Percentiles rank a stretch among this genome's conserved stretches.
Evolutionary conservation across 2,888 invertebrate species (phyloP).

Genomic region (Acronicta alni): DNA sequence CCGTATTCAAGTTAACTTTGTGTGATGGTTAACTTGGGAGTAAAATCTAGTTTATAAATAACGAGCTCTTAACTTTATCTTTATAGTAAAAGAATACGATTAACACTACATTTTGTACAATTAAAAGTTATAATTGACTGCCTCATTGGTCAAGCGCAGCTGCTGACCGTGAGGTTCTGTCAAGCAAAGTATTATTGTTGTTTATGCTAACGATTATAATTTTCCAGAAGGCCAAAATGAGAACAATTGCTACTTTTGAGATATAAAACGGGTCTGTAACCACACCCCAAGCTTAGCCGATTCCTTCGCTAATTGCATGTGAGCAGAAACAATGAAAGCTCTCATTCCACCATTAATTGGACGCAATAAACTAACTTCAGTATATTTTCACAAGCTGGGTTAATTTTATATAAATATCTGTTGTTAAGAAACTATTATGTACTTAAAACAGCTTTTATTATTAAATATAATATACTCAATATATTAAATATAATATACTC

Average conservation of each 20-base stretch:
- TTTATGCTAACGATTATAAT: no score
- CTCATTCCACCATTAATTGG: conserved; percentile 52
- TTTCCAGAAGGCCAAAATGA: no score
- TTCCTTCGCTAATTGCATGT: conserved; percentile 42
- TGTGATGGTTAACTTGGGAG: conserved; percentile 14
- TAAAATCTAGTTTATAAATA: conserved; percentile 5
- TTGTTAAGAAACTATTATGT: conserved; percentile 4
- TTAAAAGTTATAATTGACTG: no score
- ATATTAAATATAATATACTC: no score
- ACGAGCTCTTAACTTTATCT: conserved; percentile 5
- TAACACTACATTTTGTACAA: no score
- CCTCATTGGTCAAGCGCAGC: no score
- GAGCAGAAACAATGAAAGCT: conserved; percentile 56
- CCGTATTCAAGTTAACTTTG: conserved; percentile 62
- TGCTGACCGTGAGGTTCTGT: no score
- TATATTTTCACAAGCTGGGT: conserved; percentile 36
- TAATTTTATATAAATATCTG: conserved; percentile 32
- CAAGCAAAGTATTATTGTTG: no score
- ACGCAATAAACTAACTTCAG: conserved; percentile 52
- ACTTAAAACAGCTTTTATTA: background rate
- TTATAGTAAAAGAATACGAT: background rate
- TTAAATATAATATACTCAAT: no score
- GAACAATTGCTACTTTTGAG: conserved; percentile 16
- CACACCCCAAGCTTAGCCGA: conserved; percentile 14
- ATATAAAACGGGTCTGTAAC: conserved; percentile 27